Evolutionary conservation across 2,888 invertebrate genomes (phyloP).

Genomic region (Lacanobia wlatinum): DNA sequence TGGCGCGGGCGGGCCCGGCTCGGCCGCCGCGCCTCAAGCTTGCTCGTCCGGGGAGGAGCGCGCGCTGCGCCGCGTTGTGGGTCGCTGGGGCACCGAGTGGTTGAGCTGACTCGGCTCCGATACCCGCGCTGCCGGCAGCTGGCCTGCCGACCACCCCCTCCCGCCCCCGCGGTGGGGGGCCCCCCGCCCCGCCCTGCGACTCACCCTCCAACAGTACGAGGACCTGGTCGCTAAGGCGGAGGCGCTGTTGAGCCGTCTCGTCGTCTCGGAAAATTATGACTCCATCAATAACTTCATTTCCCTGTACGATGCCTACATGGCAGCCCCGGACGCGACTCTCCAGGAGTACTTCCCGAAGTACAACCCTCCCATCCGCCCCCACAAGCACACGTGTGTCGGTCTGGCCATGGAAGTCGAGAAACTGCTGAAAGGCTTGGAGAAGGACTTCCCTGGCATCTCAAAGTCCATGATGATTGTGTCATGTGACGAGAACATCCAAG

Average conservation of each 20-base stretch:
- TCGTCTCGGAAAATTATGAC: conserved; percentile 97
- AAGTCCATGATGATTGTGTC: conserved; percentile 94
- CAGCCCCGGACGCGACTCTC: conserved; percentile 92
- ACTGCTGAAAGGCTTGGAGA: conserved; percentile 91
- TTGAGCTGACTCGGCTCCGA: conserved; percentile 98
- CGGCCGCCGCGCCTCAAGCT: conserved; percentile 77
- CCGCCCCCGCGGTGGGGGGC: conserved; percentile 88
- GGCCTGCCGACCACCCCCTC: conserved; percentile 89
- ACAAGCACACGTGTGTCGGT: conserved; percentile 97
- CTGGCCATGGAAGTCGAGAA: conserved; percentile 96
- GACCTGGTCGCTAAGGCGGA: conserved; percentile 95
- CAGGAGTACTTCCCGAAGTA: conserved; percentile 95
- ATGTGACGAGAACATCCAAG: conserved; percentile 96
- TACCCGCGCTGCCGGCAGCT: conserved; percentile 76
- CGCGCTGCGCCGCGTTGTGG: conserved; percentile 91
- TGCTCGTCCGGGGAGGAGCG: conserved; percentile 87
- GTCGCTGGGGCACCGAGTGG: conserved; percentile 98
- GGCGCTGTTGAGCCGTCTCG: conserved; percentile 95
- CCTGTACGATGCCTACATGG: conserved; percentile 92
- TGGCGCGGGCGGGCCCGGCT: conserved; percentile 77
- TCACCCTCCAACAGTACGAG: conserved; percentile 95
- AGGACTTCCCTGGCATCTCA: conserved; percentile 93
- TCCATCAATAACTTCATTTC: conserved; percentile 96
- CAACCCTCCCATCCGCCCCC: conserved; percentile 95
- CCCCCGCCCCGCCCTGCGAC: conserved; percentile 92